Conservation (phyloP, 2,113 vertebrate species). For the Corydoras sp. region DNA sequence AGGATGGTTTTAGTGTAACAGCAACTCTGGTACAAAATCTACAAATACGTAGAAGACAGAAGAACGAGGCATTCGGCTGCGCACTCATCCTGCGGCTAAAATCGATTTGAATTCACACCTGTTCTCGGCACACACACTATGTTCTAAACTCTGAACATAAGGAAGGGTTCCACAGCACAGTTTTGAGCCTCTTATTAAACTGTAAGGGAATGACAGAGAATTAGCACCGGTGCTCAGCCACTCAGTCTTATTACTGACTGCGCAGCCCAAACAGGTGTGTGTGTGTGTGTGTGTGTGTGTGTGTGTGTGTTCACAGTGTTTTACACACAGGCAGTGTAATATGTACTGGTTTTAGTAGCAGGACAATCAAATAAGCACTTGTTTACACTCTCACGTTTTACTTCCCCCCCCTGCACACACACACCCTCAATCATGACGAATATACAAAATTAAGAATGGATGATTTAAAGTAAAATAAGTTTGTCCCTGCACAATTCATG, state of each 20-base stretch:
- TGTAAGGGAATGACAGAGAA: not conserved
- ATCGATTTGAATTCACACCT: too few relatives aligned
- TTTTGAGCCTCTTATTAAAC: not conserved
- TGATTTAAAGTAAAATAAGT: not conserved
- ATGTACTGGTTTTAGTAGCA: not conserved
- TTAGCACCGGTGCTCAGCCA: not conserved
- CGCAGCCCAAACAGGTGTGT: not conserved
- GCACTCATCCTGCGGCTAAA: too few relatives aligned
- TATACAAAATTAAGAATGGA: slow-evolving; percentile 28
- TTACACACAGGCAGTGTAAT: not conserved
- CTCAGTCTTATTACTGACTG: not conserved
- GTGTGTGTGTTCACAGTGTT: too few relatives aligned
- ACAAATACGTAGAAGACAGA: too few relatives aligned
- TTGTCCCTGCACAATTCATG: slow-evolving; percentile 4
- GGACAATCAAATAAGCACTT: not conserved
- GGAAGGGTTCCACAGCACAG: not conserved
- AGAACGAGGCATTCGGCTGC: too few relatives aligned
- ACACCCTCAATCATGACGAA: slow-evolving; percentile 3
- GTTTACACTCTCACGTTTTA: not conserved
- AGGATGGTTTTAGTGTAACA: too few relatives aligned
- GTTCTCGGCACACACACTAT: not conserved
- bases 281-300: not conserved
- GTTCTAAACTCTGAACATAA: not conserved
- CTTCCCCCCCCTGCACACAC: not conserved
- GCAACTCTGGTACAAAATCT: too few relatives aligned